These are phyloP conservation scores for Acanthisitta chloris DNA, from an alignment of 2,113 vertebrate species.

Conservation along the genomic window DNA sequence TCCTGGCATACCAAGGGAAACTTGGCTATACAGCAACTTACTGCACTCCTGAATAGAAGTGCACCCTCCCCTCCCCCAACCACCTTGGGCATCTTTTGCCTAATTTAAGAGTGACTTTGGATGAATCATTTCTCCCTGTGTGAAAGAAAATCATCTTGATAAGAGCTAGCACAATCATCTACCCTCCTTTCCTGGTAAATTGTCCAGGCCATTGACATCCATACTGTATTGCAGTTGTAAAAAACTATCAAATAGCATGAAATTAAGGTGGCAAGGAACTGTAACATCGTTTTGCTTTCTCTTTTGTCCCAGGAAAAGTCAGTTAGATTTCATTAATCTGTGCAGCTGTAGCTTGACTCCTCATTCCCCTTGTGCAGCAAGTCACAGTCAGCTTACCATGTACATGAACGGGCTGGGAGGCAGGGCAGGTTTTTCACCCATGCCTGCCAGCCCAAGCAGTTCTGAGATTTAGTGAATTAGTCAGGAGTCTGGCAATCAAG, in stretches of 20 bases:
- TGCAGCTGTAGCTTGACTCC: neutral
- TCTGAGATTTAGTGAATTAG: neutral
- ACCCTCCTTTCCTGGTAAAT: neutral
- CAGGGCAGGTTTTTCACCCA: neutral
- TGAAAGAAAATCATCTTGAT: neutral
- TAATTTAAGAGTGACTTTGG: neutral
- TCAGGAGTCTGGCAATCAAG: neutral
- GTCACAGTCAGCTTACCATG: neutral
- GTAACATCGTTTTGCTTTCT: neutral
- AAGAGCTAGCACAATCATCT: neutral
- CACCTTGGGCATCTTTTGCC: neutral
- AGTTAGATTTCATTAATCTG: neutral
- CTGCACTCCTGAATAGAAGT: neutral
- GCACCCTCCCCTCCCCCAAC: neutral
- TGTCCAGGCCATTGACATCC: neutral
- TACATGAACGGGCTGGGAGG: accelerated
- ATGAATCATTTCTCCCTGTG: neutral
- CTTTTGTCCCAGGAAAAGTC: neutral
- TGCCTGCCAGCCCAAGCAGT: accelerated
- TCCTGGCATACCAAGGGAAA: neutral
- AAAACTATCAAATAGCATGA: neutral
- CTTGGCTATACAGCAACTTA: neutral
- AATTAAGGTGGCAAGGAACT: neutral
- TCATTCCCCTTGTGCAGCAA: neutral
- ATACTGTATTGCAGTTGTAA: neutral